phyloP scores from a whole-genome alignment of 2,888 invertebrate species.

The Ennomos fuscantarius region DNA sequence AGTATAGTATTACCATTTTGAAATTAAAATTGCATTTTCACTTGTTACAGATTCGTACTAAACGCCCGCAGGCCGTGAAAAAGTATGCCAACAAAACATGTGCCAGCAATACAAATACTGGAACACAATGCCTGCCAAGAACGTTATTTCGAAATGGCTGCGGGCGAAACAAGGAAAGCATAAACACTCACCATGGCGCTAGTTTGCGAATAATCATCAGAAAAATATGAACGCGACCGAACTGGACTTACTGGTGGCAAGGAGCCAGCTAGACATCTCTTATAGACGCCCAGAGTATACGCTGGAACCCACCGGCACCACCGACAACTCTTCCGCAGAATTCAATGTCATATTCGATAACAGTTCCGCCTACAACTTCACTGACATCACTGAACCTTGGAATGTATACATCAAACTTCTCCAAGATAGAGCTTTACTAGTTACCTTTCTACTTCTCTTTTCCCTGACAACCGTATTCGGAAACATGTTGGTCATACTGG shows the following conservation, averaged over 20 bases:
- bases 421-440: constrained; percentile 90
- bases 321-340: constrained; percentile 63
- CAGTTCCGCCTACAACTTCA: constrained; percentile 58
- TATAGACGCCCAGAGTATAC: constrained; percentile 68
- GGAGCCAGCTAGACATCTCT: constrained; percentile 70
- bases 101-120: constrained; percentile 67
- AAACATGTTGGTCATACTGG: constrained; percentile 96
- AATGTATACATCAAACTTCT: constrained; percentile 77
- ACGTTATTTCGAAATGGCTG: constrained; percentile 81
- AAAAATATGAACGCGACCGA: constrained; percentile 79
- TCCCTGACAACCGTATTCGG: constrained; percentile 97
- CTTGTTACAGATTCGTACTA: constrained; percentile 70
- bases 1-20: not conserved
- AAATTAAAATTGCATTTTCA: constrained; percentile 34
- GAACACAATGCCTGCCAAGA: constrained; percentile 80
- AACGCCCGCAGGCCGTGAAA: constrained; percentile 48
- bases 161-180: constrained; percentile 79
- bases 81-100: constrained; percentile 75
- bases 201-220: constrained; percentile 68
- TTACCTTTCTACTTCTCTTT: constrained; percentile 93
- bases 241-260: constrained; percentile 72
- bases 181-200: constrained; percentile 79
- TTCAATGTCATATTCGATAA: constrained; percentile 71
- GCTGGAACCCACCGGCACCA: constrained; percentile 53
- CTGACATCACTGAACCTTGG: constrained; percentile 68